phyloP scores from a whole-genome alignment of 1,140 invertebrate genomes.

The Hypothenemus hampei region DNA sequence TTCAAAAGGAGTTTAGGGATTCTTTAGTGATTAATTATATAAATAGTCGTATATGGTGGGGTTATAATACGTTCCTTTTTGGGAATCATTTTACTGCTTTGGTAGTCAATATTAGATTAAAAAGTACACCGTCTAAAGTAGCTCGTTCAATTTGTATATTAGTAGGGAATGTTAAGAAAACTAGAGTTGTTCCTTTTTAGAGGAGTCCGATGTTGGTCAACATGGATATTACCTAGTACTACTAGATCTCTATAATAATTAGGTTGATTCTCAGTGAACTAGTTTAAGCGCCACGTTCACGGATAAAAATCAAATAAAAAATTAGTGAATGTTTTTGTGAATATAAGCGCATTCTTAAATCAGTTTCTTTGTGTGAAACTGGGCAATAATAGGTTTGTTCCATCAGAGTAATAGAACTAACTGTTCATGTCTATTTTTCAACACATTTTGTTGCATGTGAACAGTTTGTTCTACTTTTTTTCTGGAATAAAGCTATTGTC shows the following conservation, averaged over 20 bases:
- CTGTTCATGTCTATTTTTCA: no score
- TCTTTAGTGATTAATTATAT: slow-evolving; percentile 3
- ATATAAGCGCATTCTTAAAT: no score
- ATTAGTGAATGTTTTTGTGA: background rate
- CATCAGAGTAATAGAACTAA: no score
- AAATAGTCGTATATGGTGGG: slow-evolving; percentile 5
- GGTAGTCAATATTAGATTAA: slow-evolving; percentile 27
- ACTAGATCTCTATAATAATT: slow-evolving; percentile 15
- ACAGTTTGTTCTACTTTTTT: no score
- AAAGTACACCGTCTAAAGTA: slow-evolving; percentile 9
- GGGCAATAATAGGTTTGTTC: no score
- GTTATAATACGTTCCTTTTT: background rate
- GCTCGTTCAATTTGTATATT: slow-evolving; percentile 12
- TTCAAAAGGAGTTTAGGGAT: slow-evolving; percentile 4
- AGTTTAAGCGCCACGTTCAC: background rate
- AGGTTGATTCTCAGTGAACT: background rate
- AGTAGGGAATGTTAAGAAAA: slow-evolving; percentile 7
- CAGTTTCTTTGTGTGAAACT: no score
- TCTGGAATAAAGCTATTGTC: no score
- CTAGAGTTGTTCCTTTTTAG: background rate
- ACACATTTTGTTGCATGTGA: no score
- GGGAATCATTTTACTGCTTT: slow-evolving; percentile 11
- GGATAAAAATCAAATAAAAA: slow-evolving; percentile 5
- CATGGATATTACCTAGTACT: background rate
- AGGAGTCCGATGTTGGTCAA: background rate